Evolutionary conservation across 2,888 invertebrate species (phyloP).

Genomic region (Apocheima hispidaria): DNA sequence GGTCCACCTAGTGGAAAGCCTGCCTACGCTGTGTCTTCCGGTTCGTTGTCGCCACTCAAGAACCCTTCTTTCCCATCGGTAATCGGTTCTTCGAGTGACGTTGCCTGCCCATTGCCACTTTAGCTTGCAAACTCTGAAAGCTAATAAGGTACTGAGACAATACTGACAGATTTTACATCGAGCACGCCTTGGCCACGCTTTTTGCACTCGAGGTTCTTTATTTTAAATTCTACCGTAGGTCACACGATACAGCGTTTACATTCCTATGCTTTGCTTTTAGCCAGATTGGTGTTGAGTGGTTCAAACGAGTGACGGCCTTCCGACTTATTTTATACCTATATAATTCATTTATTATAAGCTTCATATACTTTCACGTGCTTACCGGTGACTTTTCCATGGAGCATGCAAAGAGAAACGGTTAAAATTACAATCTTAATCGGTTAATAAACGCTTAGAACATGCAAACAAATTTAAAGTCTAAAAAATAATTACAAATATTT

Average conservation of each 20-base stretch:
- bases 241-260: not conserved
- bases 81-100: too few species aligned
- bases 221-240: not conserved
- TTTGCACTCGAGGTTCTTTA: not conserved
- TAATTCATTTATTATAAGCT: not conserved
- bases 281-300: not conserved
- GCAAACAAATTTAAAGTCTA: not conserved
- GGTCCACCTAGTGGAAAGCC: too few species aligned
- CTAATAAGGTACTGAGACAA: too few species aligned
- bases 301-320: not conserved
- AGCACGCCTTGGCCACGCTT: not conserved
- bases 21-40: too few species aligned
- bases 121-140: too few species aligned
- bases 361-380: slow-evolving; percentile 27
- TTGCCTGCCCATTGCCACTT: too few species aligned
- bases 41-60: too few species aligned
- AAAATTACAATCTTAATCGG: not conserved
- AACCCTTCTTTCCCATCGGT: too few species aligned
- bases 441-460: not conserved
- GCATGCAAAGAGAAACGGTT: slow-evolving; percentile 38
- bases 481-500: not conserved
- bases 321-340: not conserved
- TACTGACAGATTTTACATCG: not conserved
- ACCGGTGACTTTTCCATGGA: slow-evolving; percentile 44
- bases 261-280: not conserved